Evolutionary conservation across 2,113 vertebrate genomes (phyloP).

Genomic region (Vulpes vulpes): DNA sequence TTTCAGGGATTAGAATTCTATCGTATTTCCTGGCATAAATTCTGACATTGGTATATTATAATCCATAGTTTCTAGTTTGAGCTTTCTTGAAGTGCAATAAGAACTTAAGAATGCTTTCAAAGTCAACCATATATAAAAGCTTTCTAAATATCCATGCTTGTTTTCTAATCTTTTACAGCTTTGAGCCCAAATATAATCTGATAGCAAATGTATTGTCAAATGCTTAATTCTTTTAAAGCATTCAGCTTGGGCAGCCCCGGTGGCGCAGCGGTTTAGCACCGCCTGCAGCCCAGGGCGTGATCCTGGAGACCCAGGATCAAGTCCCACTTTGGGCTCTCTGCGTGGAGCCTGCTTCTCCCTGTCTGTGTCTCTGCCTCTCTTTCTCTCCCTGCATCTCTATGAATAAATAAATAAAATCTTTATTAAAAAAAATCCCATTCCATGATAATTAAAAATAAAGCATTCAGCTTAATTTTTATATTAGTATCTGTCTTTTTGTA

Average conservation of each 20-base stretch:
- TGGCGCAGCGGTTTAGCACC: too few relatives aligned
- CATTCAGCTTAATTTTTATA: conserved; percentile 25
- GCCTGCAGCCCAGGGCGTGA: too few relatives aligned
- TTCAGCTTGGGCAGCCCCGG: not conserved
- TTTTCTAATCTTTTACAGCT: not conserved
- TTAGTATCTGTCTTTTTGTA: not conserved
- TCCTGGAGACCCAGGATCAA: too few relatives aligned
- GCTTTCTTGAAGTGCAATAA: not conserved
- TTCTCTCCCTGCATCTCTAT: too few relatives aligned
- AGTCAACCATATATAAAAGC: conserved; percentile 14
- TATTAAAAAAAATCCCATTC: too few relatives aligned
- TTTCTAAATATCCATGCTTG: not conserved
- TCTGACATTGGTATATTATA: not conserved
- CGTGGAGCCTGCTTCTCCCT: too few relatives aligned
- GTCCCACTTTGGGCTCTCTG: too few relatives aligned
- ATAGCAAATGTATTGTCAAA: conserved; percentile 32
- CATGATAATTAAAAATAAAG: not conserved
- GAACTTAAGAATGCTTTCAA: conserved; percentile 19
- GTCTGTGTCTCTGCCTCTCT: too few relatives aligned
- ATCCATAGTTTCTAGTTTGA: not conserved
- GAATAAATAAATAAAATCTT: too few relatives aligned
- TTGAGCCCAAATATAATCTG: conserved; percentile 1
- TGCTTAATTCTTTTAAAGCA: not conserved
- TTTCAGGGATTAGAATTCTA: conserved; percentile 18
- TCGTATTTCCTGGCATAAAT: not conserved